phyloP scores from a whole-genome alignment of 2,888 invertebrate species.

The Serrognathus titanus region DNA sequence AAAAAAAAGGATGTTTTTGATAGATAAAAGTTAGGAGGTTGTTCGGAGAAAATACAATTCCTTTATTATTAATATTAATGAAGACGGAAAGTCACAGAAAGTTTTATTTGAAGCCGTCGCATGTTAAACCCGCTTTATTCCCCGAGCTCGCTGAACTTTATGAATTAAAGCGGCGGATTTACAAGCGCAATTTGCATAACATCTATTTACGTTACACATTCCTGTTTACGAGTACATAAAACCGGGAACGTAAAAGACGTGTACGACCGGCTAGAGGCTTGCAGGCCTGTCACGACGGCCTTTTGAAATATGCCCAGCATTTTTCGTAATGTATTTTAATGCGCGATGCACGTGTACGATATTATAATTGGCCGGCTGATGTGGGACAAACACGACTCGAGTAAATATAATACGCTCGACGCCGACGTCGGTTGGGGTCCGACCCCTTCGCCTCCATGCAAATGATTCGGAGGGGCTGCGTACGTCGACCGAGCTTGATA shows the following conservation, averaged over 20 bases:
- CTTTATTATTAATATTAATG: too few species aligned
- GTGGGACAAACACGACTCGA: conserved; percentile 15
- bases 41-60: too few species aligned
- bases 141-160: too few species aligned
- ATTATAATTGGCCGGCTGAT: conserved; percentile 17
- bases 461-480: conserved; percentile 37
- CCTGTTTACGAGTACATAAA: too few species aligned
- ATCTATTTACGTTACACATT: too few species aligned
- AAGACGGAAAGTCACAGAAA: too few species aligned
- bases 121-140: too few species aligned
- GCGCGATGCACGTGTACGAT: conserved; percentile 15
- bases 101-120: too few species aligned
- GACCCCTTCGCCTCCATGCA: conserved; percentile 31
- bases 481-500: conserved; percentile 39
- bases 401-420: conserved; percentile 5
- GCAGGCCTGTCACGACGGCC: not conserved
- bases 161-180: too few species aligned
- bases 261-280: not conserved
- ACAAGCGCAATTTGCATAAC: too few species aligned
- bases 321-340: conserved; percentile 12
- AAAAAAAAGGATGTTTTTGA: conserved; percentile 10
- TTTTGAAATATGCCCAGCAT: not conserved
- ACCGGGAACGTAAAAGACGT: not conserved
- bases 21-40: too few species aligned
- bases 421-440: conserved; percentile 18